These are phyloP conservation scores for Odocoileus hemionus DNA, from an alignment of 2,113 vertebrate genomes.

Conservation along the genomic window DNA sequence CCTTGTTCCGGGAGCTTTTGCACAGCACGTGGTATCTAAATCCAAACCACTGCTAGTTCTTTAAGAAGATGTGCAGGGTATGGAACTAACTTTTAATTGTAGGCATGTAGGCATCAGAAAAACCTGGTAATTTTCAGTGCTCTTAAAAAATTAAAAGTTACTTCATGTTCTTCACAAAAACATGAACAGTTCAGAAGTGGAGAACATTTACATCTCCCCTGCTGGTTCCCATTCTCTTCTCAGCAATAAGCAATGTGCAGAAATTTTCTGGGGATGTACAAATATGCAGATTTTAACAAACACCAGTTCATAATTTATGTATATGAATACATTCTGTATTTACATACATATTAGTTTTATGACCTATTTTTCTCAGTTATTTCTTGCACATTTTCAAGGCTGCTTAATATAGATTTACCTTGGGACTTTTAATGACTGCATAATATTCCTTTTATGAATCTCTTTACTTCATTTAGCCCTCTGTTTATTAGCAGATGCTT, in stretches of 20 bases:
- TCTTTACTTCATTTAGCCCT: neutral
- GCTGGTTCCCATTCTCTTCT: neutral
- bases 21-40: neutral
- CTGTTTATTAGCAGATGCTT: neutral
- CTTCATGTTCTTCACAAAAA: neutral
- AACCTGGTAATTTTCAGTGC: neutral
- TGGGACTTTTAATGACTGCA: neutral
- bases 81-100: neutral
- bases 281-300: neutral
- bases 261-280: neutral
- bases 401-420: neutral
- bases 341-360: neutral
- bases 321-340: neutral
- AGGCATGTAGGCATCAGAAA: neutral
- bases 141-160: neutral
- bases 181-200: neutral
- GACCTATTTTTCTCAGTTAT: neutral
- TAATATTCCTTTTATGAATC: neutral
- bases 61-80: neutral
- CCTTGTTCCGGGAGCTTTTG: neutral
- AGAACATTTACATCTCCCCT: neutral
- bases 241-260: neutral
- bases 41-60: neutral
- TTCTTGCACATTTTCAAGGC: neutral
- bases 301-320: neutral